Conservation (phyloP, 2,113 vertebrate genomes). For the Aldabrachelys gigantea region DNA sequence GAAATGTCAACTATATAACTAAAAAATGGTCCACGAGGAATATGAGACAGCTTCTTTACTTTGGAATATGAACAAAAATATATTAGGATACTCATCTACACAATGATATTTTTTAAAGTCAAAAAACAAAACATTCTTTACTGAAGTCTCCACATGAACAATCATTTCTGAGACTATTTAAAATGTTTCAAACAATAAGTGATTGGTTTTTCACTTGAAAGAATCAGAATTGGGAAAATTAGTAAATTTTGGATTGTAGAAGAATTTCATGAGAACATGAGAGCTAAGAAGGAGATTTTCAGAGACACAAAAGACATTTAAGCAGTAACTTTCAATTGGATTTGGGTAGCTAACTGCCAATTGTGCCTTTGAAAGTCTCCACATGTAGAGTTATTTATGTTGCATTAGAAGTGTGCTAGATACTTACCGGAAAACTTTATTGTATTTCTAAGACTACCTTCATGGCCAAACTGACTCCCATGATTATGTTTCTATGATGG, state of each 20-base stretch:
- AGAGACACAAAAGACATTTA: neutral
- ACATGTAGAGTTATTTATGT: neutral
- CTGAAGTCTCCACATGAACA: neutral
- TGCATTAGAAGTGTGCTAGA: neutral
- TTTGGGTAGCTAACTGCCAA: neutral
- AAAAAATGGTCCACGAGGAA: conserved; percentile 37
- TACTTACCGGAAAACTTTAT: neutral
- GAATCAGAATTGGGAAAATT: neutral
- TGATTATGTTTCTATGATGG: neutral
- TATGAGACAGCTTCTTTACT: neutral
- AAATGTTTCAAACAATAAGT: neutral
- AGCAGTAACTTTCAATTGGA: neutral
- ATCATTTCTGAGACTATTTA: neutral
- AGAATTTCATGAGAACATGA: neutral
- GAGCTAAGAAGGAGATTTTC: neutral
- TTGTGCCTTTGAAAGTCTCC: neutral
- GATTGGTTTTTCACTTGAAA: neutral
- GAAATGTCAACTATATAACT: conserved; percentile 57
- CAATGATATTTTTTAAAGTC: neutral
- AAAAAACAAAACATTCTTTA: neutral
- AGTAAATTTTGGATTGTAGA: neutral
- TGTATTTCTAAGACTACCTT: neutral
- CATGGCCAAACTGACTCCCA: neutral
- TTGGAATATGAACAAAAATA: neutral
- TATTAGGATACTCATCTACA: neutral